Base-by-base conservation (phyloP, 2,113 vertebrate genomes). In the Vicugna pacos region DNA sequence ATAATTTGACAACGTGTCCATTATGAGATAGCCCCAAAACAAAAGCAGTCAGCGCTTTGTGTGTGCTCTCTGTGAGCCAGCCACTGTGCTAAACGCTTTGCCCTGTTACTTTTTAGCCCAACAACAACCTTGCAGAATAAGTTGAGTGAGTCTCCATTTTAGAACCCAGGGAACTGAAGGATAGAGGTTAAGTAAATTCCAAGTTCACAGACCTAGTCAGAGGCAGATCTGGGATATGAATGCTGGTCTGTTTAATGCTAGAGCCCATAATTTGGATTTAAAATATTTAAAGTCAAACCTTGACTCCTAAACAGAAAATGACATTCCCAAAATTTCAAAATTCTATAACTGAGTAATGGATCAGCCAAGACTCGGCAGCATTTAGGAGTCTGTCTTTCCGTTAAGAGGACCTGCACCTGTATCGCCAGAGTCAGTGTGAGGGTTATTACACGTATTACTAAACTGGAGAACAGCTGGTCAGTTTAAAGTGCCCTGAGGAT, bases 291-390 rank as follows among this genome's bases (percentile, higher is more conserved):
- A 65, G 30, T 73, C 26, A 82, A 42, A 86, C 17, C 7, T 0
- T 62, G 24, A 75, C 56, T 96, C 82, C 72, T 52, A 60, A 86
- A 50, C 4, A 80, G 30, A 92, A 93, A 95, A 88, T 76, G 32
- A 1, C 19, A 70, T 79, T 82, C 81, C 20, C 83, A 94, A 89
- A 86, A 28, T 83, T 75, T 95, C 76, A 89, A 69, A 83, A 14
- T 95, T 94, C 52, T 72, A 0, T 95, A 19, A 84, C 24, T 94
- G 65, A 90, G 46, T 80, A 84, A 30, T 81, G 24, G 52, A 48
- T 79, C 30, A 90, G 20, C 14, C 70, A 35, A 83, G 64, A 88
- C 6, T 91, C 2, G 48, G 79, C 50, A 58, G 24, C 46, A 77
- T 75, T 56, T 13, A 60, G 20, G 14, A 65, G 24, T 62, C 24